These are phyloP conservation scores for Setophaga kirtlandii DNA, from an alignment of 2,113 vertebrate genomes.

Conservation along the genomic window DNA sequence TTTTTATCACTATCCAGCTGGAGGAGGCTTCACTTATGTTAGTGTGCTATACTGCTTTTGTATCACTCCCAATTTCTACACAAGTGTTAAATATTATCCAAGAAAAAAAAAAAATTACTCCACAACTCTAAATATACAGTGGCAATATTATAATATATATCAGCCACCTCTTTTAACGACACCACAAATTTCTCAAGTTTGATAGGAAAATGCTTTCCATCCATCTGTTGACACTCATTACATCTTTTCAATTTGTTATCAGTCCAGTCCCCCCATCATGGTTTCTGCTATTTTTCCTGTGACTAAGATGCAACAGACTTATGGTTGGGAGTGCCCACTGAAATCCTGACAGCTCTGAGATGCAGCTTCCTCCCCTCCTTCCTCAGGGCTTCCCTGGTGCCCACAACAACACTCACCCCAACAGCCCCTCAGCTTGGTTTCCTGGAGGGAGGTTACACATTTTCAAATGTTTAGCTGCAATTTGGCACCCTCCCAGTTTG, in stretches of 20 bases:
- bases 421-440: neutral
- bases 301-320: neutral
- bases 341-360: neutral
- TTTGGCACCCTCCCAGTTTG: neutral
- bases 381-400: neutral
- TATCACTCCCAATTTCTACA: neutral
- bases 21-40: neutral
- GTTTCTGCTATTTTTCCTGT: neutral
- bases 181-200: neutral
- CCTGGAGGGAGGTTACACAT: neutral
- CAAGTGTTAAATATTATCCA: neutral
- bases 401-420: accelerated
- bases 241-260: neutral
- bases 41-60: neutral
- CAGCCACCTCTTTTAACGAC: neutral
- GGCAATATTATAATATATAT: neutral
- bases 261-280: neutral
- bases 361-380: neutral
- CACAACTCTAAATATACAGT: neutral
- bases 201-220: neutral
- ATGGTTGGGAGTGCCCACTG: neutral
- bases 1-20: neutral
- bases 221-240: neutral
- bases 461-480: neutral
- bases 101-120: neutral